A percentile compares a stretch with the other conserved stretches of the same genome.
phyloP scores from a whole-genome alignment of 2,888 invertebrate genomes.

The Drosophila greeni region DNA sequence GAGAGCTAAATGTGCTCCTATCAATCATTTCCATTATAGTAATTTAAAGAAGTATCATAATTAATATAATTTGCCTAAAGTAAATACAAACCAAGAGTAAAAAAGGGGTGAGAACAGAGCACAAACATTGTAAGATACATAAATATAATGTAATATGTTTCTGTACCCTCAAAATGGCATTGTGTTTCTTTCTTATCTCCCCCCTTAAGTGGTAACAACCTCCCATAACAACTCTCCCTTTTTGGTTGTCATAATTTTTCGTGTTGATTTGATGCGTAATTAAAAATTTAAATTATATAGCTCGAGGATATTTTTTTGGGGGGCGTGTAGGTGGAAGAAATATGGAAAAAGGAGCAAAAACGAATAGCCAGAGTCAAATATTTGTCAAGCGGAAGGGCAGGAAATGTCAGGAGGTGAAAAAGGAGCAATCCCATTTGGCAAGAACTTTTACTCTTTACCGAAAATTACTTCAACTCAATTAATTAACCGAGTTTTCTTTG shows the following conservation, averaged over 20 bases:
- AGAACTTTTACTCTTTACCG: conserved; percentile 25
- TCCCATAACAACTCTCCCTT: conserved; percentile 9
- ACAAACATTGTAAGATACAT: conserved; percentile 2
- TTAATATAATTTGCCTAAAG: background rate
- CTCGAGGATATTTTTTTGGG: conserved; percentile 45
- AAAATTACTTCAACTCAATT: conserved; percentile 75
- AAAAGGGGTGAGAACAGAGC: too few relatives aligned
- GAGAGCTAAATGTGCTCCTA: too few relatives aligned
- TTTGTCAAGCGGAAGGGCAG: conserved; percentile 52
- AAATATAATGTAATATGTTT: conserved; percentile 1
- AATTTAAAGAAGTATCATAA: background rate
- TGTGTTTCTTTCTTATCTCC: background rate
- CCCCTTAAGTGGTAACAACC: background rate
- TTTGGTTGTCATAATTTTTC: conserved; percentile 61
- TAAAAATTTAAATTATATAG: conserved; percentile 70
- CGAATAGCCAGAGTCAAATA: conserved; percentile 49
- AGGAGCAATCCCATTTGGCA: conserved; percentile 36
- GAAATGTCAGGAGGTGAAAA: conserved; percentile 10
- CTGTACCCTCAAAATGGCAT: background rate
- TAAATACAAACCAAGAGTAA: background rate
- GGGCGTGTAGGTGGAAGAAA: conserved; percentile 20
- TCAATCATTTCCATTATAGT: background rate
- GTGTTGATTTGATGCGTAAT: conserved; percentile 64
- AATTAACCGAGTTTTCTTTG: conserved; percentile 56
- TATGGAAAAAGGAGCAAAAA: conserved; percentile 21